Evolutionary conservation across 92 coral and sea anemone species (phyloP).

Genomic region (Umimayanthus kanabou): DNA sequence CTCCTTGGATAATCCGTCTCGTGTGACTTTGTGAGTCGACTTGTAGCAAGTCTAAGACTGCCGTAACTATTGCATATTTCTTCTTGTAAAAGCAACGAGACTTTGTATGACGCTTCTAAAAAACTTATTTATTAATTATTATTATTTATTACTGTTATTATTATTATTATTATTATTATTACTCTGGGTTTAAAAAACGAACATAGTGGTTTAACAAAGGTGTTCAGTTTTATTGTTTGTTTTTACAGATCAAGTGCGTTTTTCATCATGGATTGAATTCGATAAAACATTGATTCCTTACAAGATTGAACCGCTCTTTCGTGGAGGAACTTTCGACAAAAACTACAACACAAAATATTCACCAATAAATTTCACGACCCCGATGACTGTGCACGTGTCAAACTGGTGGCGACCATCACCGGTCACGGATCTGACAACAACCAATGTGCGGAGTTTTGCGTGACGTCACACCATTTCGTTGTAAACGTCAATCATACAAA

Average conservation of each 20-base stretch:
- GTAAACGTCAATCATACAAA: constrained; percentile 60
- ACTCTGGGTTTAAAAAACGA: too few species aligned
- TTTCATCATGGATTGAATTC: constrained; percentile 51
- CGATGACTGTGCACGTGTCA: constrained; percentile 64
- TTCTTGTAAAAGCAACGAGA: too few species aligned
- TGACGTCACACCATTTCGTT: constrained; percentile 93
- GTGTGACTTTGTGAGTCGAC: too few species aligned
- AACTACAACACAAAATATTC: constrained; percentile 76
- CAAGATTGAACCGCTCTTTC: constrained; percentile 69
- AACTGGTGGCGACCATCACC: constrained; percentile 95
- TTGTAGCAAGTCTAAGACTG: too few species aligned
- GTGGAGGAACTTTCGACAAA: constrained; percentile 87
- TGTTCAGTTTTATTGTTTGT: not conserved
- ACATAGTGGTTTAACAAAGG: too few species aligned
- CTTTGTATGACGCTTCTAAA: too few species aligned
- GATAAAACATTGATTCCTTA: constrained; percentile 72
- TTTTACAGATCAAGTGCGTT: constrained; percentile 39
- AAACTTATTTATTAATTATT: too few species aligned
- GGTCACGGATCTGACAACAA: constrained; percentile 97
- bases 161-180: too few species aligned
- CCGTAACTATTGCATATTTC: too few species aligned
- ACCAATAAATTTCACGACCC: constrained; percentile 59
- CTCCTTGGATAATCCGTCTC: too few species aligned
- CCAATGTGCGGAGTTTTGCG: constrained; percentile 91
- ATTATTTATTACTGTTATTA: too few species aligned